Base-by-base conservation (phyloP, 2,888 invertebrate genomes). In the Reticulitermes lucifugus region DNA sequence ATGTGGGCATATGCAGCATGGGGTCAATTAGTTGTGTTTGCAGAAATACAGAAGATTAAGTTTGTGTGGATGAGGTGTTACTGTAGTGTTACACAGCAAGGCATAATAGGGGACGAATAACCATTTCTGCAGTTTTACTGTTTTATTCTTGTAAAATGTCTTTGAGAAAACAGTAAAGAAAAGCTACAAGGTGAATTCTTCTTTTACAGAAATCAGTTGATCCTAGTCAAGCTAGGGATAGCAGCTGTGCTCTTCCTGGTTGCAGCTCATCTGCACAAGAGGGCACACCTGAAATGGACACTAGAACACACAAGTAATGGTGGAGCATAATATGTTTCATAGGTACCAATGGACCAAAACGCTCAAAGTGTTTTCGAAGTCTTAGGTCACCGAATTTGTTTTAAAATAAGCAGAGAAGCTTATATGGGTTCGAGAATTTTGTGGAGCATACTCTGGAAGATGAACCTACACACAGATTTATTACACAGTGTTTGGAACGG, bases 291-390 rank as follows among this genome's bases (percentile, higher is more conserved):
- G 77, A 46, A 77, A 77, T 77, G 77, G 46, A 46, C 46, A 43
- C 77, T 46, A 77, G 77, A 46, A 43, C 77, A n/a, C 77, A 77
- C 12, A n/a, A 77, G 77, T 77, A 77, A 46, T 22, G 12, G 0
- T 7, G 22, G 46, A 2, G 14, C 21, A 35, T 4, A 14, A 5
- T 21, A 43, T 25, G 29, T 3, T 77, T 46, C 77, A 77, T 22
- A 46, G 43, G 4, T 46, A 77, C 12, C 9, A 46, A 10, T 77
- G 77, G 77, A 77, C 77, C 77, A 77, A 77, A 43, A 77, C 46
- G 77, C 77, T 77, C 77, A 77, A 46, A 77, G 25, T 65, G 22
- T 77, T 46, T 77, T 77, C 46, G 51, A 77, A n/a, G 65, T 65
- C 25, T 65, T 10, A 65, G 14, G 25, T n/a, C 65, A 65, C 65